These are phyloP conservation scores for Semotilus atromaculatus DNA, from an alignment of 2,797 vertebrate genomes.

Conservation along the genomic window DNA sequence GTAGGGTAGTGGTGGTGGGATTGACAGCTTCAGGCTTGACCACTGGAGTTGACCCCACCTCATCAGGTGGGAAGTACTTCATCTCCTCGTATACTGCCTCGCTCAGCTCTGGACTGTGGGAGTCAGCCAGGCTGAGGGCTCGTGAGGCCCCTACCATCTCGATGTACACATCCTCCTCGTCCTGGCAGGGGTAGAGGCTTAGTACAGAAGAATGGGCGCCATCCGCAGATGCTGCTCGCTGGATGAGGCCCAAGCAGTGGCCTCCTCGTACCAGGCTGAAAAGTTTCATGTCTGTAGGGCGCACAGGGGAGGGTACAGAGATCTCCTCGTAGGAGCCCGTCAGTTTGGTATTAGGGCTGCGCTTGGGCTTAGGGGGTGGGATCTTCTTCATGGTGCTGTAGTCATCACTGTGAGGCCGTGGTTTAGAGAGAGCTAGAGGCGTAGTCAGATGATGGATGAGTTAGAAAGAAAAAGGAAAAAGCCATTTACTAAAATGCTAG, in stretches of 20 bases:
- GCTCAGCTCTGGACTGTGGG: slow-evolving; percentile 82
- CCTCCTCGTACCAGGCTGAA: slow-evolving; percentile 74
- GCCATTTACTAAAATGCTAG: background rate
- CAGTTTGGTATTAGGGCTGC: slow-evolving; percentile 94
- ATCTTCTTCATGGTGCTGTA: slow-evolving; percentile 96
- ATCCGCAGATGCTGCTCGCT: slow-evolving; percentile 79
- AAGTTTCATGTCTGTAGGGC: slow-evolving; percentile 82
- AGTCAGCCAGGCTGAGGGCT: slow-evolving; percentile 75
- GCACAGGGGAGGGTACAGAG: slow-evolving; percentile 72
- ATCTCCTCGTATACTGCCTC: slow-evolving; percentile 99
- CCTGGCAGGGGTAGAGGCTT: slow-evolving; percentile 77
- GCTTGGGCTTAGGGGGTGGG: slow-evolving; percentile 94
- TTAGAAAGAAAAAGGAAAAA: slow-evolving; percentile 7
- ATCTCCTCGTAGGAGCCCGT: slow-evolving; percentile 96
- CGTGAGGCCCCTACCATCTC: slow-evolving; percentile 90
- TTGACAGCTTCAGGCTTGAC: slow-evolving; percentile 71
- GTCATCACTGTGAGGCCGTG: slow-evolving; percentile 96
- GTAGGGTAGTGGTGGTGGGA: slow-evolving; percentile 68
- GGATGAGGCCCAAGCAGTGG: slow-evolving; percentile 75
- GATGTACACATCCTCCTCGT: slow-evolving; percentile 92
- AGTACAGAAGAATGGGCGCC: slow-evolving; percentile 73
- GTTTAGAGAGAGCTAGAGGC: slow-evolving; percentile 83
- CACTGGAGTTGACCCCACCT: slow-evolving; percentile 69
- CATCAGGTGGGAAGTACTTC: slow-evolving; percentile 89
- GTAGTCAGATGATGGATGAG: slow-evolving; percentile 35